These are phyloP conservation scores for Heliocidaris erythrogramma DNA, from an alignment of 35 echinoderm and acorn worm species.

Conservation along the genomic window DNA sequence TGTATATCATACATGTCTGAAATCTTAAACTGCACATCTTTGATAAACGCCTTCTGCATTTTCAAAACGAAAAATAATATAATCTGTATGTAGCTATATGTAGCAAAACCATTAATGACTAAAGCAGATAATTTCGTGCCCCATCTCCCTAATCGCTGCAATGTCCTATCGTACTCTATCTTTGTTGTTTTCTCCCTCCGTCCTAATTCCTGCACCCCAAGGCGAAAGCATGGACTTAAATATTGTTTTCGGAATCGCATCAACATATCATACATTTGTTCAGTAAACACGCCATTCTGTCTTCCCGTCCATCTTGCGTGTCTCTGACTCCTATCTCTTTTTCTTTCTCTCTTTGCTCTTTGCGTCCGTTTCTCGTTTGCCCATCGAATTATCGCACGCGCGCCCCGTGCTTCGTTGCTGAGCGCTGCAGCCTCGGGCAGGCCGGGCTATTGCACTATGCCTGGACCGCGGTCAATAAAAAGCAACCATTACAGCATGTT, in stretches of 20 bases:
- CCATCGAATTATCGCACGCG: constrained; percentile 2
- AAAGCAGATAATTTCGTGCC: neutral
- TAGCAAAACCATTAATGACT: neutral
- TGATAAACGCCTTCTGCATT: neutral
- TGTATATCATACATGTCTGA: too few relatives aligned
- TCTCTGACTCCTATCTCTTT: neutral
- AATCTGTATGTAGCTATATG: neutral
- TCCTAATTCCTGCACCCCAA: neutral
- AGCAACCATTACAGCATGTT: constrained; percentile 19
- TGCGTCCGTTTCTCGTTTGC: neutral
- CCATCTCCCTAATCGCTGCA: neutral
- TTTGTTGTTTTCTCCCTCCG: neutral
- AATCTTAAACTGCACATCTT: neutral
- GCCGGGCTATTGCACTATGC: neutral
- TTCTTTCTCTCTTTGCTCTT: constrained; percentile 27
- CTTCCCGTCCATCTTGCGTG: neutral
- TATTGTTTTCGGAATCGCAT: constrained; percentile 40
- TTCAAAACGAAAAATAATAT: neutral
- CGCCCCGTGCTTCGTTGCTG: neutral
- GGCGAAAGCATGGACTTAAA: neutral
- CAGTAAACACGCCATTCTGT: constrained; percentile 30
- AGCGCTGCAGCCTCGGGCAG: neutral
- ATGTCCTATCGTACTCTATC: neutral
- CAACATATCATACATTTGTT: constrained; percentile 45
- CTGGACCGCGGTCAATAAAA: neutral